Evolutionary conservation across 2,888 invertebrate species (phyloP), one percentile per base, ranked within the genome.

Genomic region (Rhyacophila evoluta): DNA sequence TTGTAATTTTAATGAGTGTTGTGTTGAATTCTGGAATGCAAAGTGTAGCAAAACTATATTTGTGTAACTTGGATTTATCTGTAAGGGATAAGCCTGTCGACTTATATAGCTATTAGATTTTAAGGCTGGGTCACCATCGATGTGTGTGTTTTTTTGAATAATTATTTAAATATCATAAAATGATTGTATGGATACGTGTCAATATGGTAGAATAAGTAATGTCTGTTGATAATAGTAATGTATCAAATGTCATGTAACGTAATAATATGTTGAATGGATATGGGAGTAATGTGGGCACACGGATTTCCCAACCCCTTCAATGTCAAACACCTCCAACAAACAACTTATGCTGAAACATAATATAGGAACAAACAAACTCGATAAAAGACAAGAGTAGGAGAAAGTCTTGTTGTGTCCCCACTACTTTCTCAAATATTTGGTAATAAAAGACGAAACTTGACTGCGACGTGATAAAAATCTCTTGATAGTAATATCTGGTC

Each of bases 301-400:
- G 25, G 55, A 55, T 55, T 55, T 55, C 25, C 8, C 55, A 55
- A 19, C 55, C 25, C 19, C 55, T 55, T 15, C 19, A 19, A 19
- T 25, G 25, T 55, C 55, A 55, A 55, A 55, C 55, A 55, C 55
- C 55, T 55, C 55, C 55, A 55, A 19, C 55, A 55, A 55, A 55
- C 55, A 55, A 55, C 55, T 55, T 55, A 55, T 55, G 41, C 55
- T 55, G 55, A 55, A 55, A 55, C 55, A 19, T 55, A 55, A 55
- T 55, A 55, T 55, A 19, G 5, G 55, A 55, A 19, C 55, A 55
- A 55, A 55, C 55, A 55, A 55, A 55, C 55, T 55, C 55, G 55
- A 55, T 55, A 55, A 55, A 55, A 55, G 55, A 55, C 19, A 55
- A 6, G 25, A 19, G 55, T 6, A 8, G 15, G 55, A 25, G 55